Percentiles rank a stretch among this genome's conserved stretches.
Conservation (phyloP, 2,797 vertebrate genomes). For the Rhinogobio ventralis region DNA sequence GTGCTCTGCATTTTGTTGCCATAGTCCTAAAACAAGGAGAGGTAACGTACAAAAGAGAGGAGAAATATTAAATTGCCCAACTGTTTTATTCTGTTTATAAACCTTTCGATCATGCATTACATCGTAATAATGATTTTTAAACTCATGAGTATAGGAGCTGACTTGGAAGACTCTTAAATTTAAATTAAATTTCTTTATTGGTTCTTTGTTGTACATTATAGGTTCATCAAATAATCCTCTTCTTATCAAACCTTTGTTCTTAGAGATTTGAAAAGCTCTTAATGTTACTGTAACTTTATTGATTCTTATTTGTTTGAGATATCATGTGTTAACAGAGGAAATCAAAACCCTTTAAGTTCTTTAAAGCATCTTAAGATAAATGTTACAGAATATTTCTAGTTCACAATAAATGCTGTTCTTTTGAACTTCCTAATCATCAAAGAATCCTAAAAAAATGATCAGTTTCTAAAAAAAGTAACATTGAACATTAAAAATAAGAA, state of each 20-base stretch:
- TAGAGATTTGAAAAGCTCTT: neutral
- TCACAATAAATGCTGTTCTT: neutral
- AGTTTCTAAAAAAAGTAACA: neutral
- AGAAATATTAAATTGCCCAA: neutral
- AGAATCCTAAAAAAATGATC: neutral
- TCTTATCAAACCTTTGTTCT: neutral
- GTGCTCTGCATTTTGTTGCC: neutral
- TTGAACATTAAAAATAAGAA: neutral
- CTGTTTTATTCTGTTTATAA: neutral
- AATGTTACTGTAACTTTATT: too few relatives aligned
- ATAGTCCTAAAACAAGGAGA: neutral
- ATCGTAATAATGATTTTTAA: neutral
- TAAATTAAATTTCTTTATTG: neutral
- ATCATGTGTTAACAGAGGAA: neutral
- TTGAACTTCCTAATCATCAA: neutral
- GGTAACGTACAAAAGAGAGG: neutral
- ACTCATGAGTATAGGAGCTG: neutral
- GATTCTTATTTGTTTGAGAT: neutral
- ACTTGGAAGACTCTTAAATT: neutral
- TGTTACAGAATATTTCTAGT: neutral
- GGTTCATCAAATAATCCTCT: neutral
- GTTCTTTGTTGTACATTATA: neutral
- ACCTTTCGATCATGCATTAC: neutral
- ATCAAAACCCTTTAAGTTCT: neutral
- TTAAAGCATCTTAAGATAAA: neutral